phyloP scores from a whole-genome alignment of 35 echinoderm and acorn worm genomes.

The Patiria miniata region DNA sequence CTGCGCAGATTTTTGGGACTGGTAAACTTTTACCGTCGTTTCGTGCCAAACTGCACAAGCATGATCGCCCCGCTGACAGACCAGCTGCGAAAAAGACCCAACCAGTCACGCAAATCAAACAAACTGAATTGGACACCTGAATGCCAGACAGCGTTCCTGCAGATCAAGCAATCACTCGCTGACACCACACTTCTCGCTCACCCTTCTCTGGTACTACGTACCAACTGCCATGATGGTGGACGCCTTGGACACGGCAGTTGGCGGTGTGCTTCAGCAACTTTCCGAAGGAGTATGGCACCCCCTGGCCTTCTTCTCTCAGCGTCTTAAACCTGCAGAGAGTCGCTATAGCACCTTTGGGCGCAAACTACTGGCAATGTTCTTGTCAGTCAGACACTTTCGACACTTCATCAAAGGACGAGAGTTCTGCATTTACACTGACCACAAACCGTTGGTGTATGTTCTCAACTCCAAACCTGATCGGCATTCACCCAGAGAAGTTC shows the following conservation, averaged over 20 bases:
- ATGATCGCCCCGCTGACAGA: constrained; percentile 37
- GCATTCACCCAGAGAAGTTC: too few species aligned
- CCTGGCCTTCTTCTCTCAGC: constrained; percentile 26
- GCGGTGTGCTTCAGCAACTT: constrained; percentile 39
- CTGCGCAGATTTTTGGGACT: constrained; percentile 56
- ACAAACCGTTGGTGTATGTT: constrained; percentile 39
- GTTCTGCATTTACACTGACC: constrained; percentile 51
- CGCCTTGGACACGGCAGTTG: constrained; percentile 27
- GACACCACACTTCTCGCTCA: too few species aligned
- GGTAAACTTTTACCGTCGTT: constrained; percentile 41
- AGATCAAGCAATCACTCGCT: too few species aligned
- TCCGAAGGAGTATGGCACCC: constrained; percentile 25
- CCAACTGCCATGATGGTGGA: not conserved
- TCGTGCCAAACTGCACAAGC: not conserved
- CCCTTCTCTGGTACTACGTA: too few species aligned
- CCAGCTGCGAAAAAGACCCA: too few species aligned
- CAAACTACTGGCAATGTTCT: constrained; percentile 51
- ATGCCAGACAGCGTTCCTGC: too few species aligned
- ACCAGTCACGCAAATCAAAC: too few species aligned
- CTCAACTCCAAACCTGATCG: constrained; percentile 7
- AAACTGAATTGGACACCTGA: too few species aligned
- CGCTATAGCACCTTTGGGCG: constrained; percentile 58
- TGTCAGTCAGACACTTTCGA: constrained; percentile 44
- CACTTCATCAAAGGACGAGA: constrained; percentile 37
- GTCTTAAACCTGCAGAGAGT: constrained; percentile 40